Base-by-base conservation (phyloP, 2,113 vertebrate genomes). In the Gnathonemus longibarbis region DNA sequence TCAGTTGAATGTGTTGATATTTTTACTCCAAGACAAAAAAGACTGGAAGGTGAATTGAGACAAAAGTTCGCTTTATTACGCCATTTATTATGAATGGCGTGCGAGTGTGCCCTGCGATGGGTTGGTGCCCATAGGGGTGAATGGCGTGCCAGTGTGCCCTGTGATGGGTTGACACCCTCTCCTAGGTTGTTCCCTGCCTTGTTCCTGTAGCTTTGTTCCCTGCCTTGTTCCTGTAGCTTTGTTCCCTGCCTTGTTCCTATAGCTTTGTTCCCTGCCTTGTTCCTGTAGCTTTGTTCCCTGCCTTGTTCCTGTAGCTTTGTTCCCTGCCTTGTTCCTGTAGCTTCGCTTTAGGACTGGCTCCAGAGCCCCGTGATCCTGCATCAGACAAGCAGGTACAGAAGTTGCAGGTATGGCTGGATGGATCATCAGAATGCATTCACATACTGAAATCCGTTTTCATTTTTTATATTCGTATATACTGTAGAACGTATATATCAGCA, bases 1-100 rank as follows among this genome's bases (percentile, higher is more conserved):
- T 87, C 85, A 56, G 49, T 53, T 87, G 15, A 56, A 87, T 52
- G 49, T 53, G 27, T 39, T 87, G 50, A 56, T 87, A 87, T 87
- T 87, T 87, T 53, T 52, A 56, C 49, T 53, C 50, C 24, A 35
- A 56, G 46, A 52, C 3, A 56, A 87, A 53, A 15, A 31, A 48
- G 39, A 24, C 84, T 85, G 48, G 42, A 53, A 87, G 85, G 13
- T 53, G 49, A 87, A 52, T 87, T 17, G 85, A 87, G 85, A 39
- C 15, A 56, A 87, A 53, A 39, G 85, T 53, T 87, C 4, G 35
- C 48, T 52, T 87, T 39, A 35, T 56, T 53, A 87, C 85, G 53
- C 39, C 39, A 4, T 42, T 42, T 42, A 42, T 42, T 42, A 21
- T 24, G 6, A 56, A 56, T 56, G 53, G 53, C 19, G 1, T 24